phyloP scores from a whole-genome alignment of 2,113 vertebrate species.

The Brevimyrus niger region DNA sequence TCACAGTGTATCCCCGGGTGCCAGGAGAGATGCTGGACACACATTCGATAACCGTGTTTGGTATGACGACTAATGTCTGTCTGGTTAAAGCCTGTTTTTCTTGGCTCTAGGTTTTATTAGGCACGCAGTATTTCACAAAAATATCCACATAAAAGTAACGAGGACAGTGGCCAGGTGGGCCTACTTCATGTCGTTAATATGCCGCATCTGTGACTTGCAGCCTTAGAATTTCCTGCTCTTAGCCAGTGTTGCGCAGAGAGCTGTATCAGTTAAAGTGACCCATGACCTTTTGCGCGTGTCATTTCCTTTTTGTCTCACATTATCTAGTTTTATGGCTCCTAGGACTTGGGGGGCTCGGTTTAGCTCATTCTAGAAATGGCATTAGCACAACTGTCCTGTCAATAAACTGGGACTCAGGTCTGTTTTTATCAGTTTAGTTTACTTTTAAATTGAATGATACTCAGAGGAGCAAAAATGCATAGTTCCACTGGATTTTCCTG shows the following conservation, averaged over 20 bases:
- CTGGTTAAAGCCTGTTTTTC: constrained; percentile 2
- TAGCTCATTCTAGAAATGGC: not conserved
- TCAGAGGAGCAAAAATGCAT: not conserved
- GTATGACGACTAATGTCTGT: not conserved
- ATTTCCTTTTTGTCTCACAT: not conserved
- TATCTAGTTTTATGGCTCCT: not conserved
- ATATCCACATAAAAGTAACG: not conserved
- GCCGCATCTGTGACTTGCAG: no score
- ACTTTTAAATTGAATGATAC: not conserved
- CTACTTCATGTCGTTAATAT: not conserved
- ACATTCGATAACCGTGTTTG: not conserved
- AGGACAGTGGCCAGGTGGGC: not conserved
- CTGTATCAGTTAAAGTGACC: not conserved
- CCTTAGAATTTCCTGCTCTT: not conserved
- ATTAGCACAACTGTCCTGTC: not conserved
- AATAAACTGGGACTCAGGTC: not conserved
- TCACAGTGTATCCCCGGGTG: not conserved
- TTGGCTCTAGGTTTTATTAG: constrained; percentile 4
- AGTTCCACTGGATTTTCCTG: not conserved
- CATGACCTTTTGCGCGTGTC: not conserved
- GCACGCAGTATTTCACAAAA: not conserved
- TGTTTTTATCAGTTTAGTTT: not conserved
- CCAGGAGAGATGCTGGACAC: not conserved
- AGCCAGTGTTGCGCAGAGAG: not conserved
- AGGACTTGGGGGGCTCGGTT: not conserved